Evolutionary conservation across 2,888 invertebrate species (phyloP), one percentile per base, ranked within the genome.

Genomic region (Synanthedon myopaeformis): DNA sequence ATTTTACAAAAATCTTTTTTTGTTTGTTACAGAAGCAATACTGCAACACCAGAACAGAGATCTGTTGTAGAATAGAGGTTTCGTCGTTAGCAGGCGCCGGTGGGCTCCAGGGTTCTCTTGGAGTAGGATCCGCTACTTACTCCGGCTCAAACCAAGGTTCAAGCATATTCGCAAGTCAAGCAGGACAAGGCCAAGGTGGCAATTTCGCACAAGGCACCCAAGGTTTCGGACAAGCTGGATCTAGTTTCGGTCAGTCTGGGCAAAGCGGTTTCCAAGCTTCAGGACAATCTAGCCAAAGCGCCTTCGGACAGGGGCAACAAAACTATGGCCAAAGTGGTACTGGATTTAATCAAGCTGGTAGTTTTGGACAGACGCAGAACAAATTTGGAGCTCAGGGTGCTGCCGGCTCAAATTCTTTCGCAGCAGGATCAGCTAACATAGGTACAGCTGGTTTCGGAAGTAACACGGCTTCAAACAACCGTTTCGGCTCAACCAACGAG

Each of bases 1-100:
- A 23, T 3, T 23, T 23, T 23, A 23, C 23, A 19, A 28, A 28
- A 4, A 28, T 28, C 28, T n/a, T 4, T 28, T 35, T 35, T 49
- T 49, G 41, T 41, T 77, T 82, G 76, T 81, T 74, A 63, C 77
- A 87, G 86, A 85, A 83, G 59, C 83, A 85, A 54, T 86, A 82
- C 70, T 88, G 88, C 79, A 85, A 80, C 64, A 66, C 73, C 1
- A 73, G 76, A 3, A 79, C 78, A 0, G 88, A 88, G 68, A 76
- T 85, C 56, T 88, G 88, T 80, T 88, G 88, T 74, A 76, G 84
- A 55, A 69, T 87, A 51, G 85, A 84, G 56, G 65, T 76, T 11
- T 62, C 76, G 23, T 62, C 74, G 3, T 57, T 74, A 0, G 57
- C 69, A 28, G 78, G 79, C 0, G 69, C 70, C 45, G 70, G 70